Evolutionary conservation across 2,113 vertebrate species (phyloP).

Genomic region (Mugil cephalus): DNA sequence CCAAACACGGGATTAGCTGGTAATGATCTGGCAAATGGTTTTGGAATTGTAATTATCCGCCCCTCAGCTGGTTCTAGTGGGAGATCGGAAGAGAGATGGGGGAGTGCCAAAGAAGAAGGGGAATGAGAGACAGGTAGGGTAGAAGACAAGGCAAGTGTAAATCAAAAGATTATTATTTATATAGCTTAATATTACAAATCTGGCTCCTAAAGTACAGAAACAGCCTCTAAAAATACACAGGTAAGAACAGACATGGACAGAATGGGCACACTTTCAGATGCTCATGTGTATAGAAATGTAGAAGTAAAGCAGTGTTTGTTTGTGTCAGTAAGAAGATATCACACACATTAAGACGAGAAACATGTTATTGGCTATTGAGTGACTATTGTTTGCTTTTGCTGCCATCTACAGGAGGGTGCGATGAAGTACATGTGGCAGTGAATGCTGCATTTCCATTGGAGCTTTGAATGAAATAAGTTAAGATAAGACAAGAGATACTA

Average conservation of each 20-base stretch:
- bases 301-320: not conserved
- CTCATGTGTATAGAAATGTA: too few species aligned
- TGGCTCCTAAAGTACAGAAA: not conserved
- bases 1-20: constrained; percentile 83
- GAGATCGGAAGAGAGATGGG: not conserved
- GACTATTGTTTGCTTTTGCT: constrained; percentile 57
- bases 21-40: constrained; percentile 87
- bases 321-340: constrained; percentile 15
- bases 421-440: not conserved
- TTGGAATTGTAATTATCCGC: constrained; percentile 85
- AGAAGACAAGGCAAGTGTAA: constrained; percentile 3
- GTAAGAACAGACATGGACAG: too few species aligned
- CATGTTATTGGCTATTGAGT: not conserved
- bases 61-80: constrained; percentile 58
- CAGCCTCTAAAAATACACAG: not conserved
- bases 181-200: too few species aligned
- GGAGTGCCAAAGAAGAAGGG: not conserved
- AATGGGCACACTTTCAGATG: too few species aligned
- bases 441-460: too few species aligned
- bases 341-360: not conserved
- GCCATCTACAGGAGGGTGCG: constrained; percentile 69
- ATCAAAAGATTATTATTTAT: not conserved
- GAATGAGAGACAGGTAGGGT: not conserved
- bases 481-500: too few species aligned
- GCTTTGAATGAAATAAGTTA: too few species aligned